Evolutionary conservation across 2,797 vertebrate species (phyloP).

Genomic region (Chiroxiphia lanceolata): DNA sequence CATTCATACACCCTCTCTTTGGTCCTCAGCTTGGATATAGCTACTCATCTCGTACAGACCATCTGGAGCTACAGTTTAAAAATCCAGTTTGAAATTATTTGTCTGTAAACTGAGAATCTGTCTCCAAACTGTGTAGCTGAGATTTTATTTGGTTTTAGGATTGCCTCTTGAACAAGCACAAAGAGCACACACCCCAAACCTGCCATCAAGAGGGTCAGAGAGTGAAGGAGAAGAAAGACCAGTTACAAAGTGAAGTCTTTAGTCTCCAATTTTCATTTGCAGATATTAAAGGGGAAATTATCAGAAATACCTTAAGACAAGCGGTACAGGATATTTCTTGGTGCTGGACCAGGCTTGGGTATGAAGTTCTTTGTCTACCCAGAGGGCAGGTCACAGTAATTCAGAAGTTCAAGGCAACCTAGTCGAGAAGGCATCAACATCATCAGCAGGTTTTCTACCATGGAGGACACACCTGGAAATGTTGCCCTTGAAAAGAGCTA

Average conservation of each 20-base stretch:
- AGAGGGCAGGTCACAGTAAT: neutral
- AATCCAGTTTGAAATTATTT: neutral
- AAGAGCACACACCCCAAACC: neutral
- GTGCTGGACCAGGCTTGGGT: accelerated
- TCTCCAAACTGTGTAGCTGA: neutral
- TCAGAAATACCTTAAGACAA: neutral
- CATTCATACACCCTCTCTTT: neutral
- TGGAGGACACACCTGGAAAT: neutral
- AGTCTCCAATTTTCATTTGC: neutral
- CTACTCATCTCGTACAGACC: neutral
- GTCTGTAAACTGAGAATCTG: neutral
- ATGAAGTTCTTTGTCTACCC: neutral
- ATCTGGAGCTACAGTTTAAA: neutral
- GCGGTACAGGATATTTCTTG: neutral
- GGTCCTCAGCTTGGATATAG: neutral
- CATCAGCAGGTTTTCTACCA: neutral
- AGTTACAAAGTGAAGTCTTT: neutral
- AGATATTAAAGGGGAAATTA: neutral
- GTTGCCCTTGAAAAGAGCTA: neutral
- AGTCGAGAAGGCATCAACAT: neutral
- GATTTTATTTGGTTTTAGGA: neutral
- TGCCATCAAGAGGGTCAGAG: accelerated
- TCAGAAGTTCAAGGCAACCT: neutral
- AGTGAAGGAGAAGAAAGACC: neutral
- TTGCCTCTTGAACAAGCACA: neutral